Evolutionary conservation across 2,113 vertebrate species (phyloP), one percentile per base, ranked within the genome.

Genomic region (Cercocebus atys): DNA sequence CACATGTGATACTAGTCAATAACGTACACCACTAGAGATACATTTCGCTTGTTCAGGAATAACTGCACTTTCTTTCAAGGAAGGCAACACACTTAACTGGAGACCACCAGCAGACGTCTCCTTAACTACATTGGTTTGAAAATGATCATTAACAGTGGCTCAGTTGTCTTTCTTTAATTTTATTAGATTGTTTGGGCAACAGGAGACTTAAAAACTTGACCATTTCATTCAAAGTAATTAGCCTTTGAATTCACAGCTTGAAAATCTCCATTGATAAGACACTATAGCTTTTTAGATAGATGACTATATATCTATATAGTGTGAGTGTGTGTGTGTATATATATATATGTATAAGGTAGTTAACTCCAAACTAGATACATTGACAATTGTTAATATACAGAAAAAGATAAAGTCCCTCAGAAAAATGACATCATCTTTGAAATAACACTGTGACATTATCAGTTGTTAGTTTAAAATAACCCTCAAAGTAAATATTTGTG

Each of bases 401-500:
- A 47, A 75, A 90, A 57, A 70, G 3, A 59, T 55, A 61, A 83
- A 86, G 0, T 40, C 0, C 13, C 8, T 92, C 30, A 86, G 30
- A 98, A 94, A 47, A 86, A 61, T 92, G 30, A 66, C 4, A 25
- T 92, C 14, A 43, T 38, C 25, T 90, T 84, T 70, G 30, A 95
- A 97, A 88, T 84, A 94, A 79, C 47, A 75, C 16, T 20, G 17
- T 64, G 38, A 87, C 50, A 81, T 90, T 88, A 84, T 81, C 43
- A 94, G 43, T 23, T 92, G 13, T 55, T 95, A 70, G 23, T 55
- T 96, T 82, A 90, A 90, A 95, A 95, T 95, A 92, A 82, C 47
- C 4, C 70, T 9, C 61, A 17, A 76, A 95, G 70, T 87, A 96
- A 96, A 78, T 90, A 91, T 85, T 84, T 47, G 55, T 94, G 93